phyloP scores from a whole-genome alignment of 2,888 invertebrate genomes.

The Brachyptera risi region DNA sequence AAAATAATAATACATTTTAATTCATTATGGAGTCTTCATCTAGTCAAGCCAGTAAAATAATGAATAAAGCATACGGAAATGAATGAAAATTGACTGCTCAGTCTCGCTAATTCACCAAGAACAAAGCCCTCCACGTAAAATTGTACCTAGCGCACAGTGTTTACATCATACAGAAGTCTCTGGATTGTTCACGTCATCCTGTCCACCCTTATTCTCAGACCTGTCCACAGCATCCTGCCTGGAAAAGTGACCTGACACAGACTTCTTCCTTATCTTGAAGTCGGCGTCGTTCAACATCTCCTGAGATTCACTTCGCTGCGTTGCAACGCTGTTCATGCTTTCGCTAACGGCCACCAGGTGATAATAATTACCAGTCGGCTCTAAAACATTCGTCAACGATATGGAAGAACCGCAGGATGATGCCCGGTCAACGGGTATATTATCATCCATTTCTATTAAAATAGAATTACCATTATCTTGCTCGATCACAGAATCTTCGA shows the following conservation, averaged over 20 bases:
- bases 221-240: slow-evolving; percentile 31
- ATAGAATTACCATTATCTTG: slow-evolving; percentile 15
- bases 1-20: too few species aligned
- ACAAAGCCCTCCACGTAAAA: too few species aligned
- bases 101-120: too few species aligned
- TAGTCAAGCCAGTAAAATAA: too few species aligned
- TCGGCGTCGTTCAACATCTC: slow-evolving; percentile 22
- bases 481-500: not conserved
- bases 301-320: slow-evolving; percentile 20
- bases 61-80: too few species aligned
- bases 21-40: too few species aligned
- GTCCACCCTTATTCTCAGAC: not conserved
- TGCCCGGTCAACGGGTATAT: not conserved
- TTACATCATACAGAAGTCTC: slow-evolving; percentile 29
- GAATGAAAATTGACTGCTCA: too few species aligned
- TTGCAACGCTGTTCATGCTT: slow-evolving; percentile 26
- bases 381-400: slow-evolving; percentile 28
- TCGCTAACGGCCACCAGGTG: slow-evolving; percentile 29
- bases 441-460: slow-evolving; percentile 3
- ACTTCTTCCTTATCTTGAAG: slow-evolving; percentile 3
- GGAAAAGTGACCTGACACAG: slow-evolving; percentile 19
- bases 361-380: slow-evolving; percentile 28
- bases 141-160: too few species aligned
- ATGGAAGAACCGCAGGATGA: slow-evolving; percentile 31
- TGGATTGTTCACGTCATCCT: slow-evolving; percentile 23